phyloP scores from a whole-genome alignment of 1,140 invertebrate species.

The Pomacea maculata region DNA sequence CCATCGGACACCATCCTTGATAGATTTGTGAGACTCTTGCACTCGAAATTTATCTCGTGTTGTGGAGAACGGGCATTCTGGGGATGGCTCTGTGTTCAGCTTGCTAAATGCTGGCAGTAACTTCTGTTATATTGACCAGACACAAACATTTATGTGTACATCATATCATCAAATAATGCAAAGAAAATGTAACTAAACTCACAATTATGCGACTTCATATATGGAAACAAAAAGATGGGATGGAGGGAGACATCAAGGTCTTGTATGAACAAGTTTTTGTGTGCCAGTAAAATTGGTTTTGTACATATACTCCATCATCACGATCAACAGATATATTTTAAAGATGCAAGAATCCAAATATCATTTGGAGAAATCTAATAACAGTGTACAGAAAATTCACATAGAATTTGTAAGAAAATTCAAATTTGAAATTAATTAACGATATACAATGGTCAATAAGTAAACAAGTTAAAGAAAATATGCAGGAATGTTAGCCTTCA shows the following conservation, averaged over 20 bases:
- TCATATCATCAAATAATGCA: background rate
- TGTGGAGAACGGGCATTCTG: conserved; percentile 90
- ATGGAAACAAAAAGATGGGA: background rate
- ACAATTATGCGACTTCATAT: background rate
- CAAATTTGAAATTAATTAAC: background rate
- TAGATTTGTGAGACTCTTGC: conserved; percentile 72
- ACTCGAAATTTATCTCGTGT: conserved; percentile 85
- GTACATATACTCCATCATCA: too few relatives aligned
- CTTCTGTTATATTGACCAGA: conserved; percentile 70
- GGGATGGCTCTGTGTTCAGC: conserved; percentile 80
- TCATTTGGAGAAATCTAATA: too few relatives aligned
- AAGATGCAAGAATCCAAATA: too few relatives aligned
- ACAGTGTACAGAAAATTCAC: too few relatives aligned
- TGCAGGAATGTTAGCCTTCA: too few relatives aligned
- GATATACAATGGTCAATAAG: background rate
- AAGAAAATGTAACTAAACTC: background rate
- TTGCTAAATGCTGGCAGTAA: conserved; percentile 88
- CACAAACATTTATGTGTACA: background rate
- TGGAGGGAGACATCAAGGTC: background rate
- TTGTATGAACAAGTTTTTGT: too few relatives aligned
- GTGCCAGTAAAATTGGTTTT: too few relatives aligned
- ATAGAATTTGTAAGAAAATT: too few relatives aligned
- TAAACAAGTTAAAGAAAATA: background rate
- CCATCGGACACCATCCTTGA: conserved; percentile 78
- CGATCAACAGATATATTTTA: too few relatives aligned